Evolutionary conservation across 2,888 invertebrate species (phyloP).

Genomic region (Pollenia angustigena): DNA sequence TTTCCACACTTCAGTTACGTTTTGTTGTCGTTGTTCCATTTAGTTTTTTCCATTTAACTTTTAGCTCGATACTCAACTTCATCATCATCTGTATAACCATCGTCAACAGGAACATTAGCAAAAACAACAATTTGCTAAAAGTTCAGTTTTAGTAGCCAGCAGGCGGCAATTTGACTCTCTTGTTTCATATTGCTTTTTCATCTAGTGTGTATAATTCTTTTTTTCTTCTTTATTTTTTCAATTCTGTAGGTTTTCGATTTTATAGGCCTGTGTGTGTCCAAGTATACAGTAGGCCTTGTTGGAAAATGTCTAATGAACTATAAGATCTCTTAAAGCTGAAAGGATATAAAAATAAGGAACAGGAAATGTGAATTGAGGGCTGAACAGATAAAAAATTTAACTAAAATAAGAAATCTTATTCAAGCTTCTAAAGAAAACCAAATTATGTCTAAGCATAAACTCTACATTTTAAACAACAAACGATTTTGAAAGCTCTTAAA

Average conservation of each 20-base stretch:
- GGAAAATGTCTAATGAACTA: neutral
- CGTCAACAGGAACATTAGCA: slow-evolving; percentile 34
- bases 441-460: no score
- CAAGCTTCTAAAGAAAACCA: no score
- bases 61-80: slow-evolving; percentile 44
- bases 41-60: slow-evolving; percentile 54
- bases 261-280: slow-evolving; percentile 32
- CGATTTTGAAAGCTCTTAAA: no score
- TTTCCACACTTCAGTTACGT: slow-evolving; percentile 61
- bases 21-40: slow-evolving; percentile 54
- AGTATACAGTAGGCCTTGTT: slow-evolving; percentile 1
- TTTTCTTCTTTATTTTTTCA: neutral
- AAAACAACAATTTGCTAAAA: slow-evolving; percentile 25
- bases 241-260: slow-evolving; percentile 38
- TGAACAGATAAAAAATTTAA: no score
- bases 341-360: no score
- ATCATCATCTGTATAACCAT: slow-evolving; percentile 25
- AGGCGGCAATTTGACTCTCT: slow-evolving; percentile 64
- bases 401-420: no score
- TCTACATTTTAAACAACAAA: no score
- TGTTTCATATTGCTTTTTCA: slow-evolving; percentile 39
- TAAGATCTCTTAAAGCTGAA: neutral
- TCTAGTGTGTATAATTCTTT: neutral
- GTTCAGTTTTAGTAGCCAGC: slow-evolving; percentile 40
- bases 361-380: no score